Base-by-base conservation (phyloP, 2,797 vertebrate genomes). In the Chelon labrosus region DNA sequence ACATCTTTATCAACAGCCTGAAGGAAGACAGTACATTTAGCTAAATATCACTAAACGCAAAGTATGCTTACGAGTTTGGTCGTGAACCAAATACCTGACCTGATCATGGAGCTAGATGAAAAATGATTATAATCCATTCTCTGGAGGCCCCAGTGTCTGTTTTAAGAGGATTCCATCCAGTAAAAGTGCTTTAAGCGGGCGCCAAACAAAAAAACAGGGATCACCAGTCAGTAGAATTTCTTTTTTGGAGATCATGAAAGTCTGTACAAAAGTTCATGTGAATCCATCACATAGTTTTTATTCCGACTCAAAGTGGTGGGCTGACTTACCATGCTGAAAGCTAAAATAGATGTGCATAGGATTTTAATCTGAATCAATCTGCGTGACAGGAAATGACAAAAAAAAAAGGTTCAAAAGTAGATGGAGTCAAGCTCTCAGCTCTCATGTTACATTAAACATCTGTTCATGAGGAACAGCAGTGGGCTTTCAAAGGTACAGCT, bases 381-480 rank as follows among this genome's bases (percentile, higher is more conserved):
- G 16, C 27, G 14, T 39, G 6, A 31, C 25, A 20, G 62, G 38
- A 65, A 58, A 62, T 56, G 11, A 50, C 13, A 14, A 19, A 27
- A 27, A 27, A 22, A 46, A 60, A 62, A 27, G 20, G 7, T 35
- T 55, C 20, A 0, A 10, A 68, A 39, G 39, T 50, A 12, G 1
- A 31, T 61, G 17, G 22, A 50, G 38, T 73, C 38, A 39, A n/a
- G 10, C 22, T 62, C 13, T 6, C 8, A 39, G 17, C 56, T 17
- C 54, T 17, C 56, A 11, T 75, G 65, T 73, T 44, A 52, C 12
- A 61, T 44, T 38, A 25, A 47, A 46, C 58, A 27, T 67, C 20
- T 65, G 50, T 61, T 81, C 19, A 39, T 54, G 39, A 71, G 6
- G 50, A 70, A 55, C 46, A 70, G 38, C 52, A 41, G 9, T 55